Evolutionary conservation across 1,140 invertebrate species (phyloP), one percentile per base, ranked within the genome.

Genomic region (Agraylea sexmaculata): DNA sequence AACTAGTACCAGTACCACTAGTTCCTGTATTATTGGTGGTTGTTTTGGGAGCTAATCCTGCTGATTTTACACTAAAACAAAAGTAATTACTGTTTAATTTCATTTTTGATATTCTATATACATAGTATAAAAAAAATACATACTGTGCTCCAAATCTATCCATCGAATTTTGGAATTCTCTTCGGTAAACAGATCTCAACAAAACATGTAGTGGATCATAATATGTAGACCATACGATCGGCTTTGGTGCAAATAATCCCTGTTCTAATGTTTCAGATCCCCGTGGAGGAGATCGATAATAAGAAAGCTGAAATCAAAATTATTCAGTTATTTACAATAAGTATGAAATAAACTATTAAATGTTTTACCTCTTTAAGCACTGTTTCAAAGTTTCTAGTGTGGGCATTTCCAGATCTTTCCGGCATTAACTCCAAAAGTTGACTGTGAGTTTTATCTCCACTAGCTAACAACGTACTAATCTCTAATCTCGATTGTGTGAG

Each of bases 121-220:
- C 33, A 34, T 34, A 6, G 30, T 28, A 10, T 31, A 21, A 6
- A 42, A 13, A 31, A n/a, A 25, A 43, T 10, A 33, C 77, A 74
- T 67, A 90, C 87, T 83, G 88, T 52, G 81, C 75, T 1, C 78
- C 84, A 58, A 78, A 87, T 32, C 91, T 70, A 62, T 97, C 91
- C 74, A 96, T 80, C 2, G 91, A 89, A 12, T 82, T 77, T 64
- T 96, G 92, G 58, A 92, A 94, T 59, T 98, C 92, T 52, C 82
- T 74, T 23, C 88, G 66, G 63, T 96, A 89, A 2, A 95, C 86
- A 17, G 89, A 88, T 53, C 93, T 68, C 2, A 94, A 64, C 15
- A 92, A 66, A 4, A 94, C 86, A 60, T 94, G 88, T 31, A 98
- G 74, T 2, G 93, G 93, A 68, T 97, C 89, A 59, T 91, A 98